Conservation (phyloP, 1,140 invertebrate species). For the Lutraria rhynchaena region DNA sequence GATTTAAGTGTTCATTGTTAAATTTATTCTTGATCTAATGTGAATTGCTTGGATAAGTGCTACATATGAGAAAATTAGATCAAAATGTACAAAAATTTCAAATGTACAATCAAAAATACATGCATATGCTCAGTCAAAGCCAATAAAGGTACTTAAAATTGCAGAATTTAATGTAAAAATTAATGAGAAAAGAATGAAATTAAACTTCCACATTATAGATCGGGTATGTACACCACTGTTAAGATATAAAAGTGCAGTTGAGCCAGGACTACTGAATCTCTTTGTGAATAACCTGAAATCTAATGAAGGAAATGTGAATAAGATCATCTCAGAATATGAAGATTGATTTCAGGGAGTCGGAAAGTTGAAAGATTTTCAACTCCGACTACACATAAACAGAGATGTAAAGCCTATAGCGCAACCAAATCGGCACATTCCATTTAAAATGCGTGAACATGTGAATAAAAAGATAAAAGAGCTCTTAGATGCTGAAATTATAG, state of each 20-base stretch:
- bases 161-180: no score
- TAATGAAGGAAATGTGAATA: not conserved
- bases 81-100: not conserved
- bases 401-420: constrained; percentile 4
- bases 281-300: not conserved
- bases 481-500: constrained; percentile 11
- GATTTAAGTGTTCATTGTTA: not conserved
- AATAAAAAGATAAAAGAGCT: not conserved
- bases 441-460: constrained; percentile 28
- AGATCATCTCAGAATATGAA: not conserved
- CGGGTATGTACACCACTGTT: constrained; percentile 4
- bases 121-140: not conserved
- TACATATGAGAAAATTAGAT: constrained; percentile 2
- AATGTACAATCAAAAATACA: constrained; percentile 11
- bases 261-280: not conserved
- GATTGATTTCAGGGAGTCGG: not conserved
- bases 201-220: constrained; percentile 2
- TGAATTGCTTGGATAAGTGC: not conserved
- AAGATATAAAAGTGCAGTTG: not conserved
- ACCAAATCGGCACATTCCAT: constrained; percentile 7
- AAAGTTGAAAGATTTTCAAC: constrained; percentile 11
- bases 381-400: not conserved
- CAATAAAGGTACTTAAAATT: not conserved
- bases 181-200: not conserved
- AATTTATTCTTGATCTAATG: not conserved